A percentile compares a stretch with the other conserved stretches of the same genome.
Evolutionary conservation across 2,888 invertebrate species (phyloP).

Genomic region (Malacosoma neustria): DNA sequence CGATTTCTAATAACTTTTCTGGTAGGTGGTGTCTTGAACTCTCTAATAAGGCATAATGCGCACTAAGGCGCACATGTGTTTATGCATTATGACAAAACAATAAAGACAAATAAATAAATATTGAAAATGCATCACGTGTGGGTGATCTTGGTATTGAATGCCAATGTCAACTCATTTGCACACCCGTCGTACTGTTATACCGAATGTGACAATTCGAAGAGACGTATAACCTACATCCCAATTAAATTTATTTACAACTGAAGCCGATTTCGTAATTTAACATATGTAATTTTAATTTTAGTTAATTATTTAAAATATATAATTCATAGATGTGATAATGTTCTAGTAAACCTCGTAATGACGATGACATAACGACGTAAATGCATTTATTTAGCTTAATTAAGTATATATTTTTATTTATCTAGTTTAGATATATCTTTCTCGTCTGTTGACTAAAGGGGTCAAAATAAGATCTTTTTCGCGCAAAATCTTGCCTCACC

Average conservation of each 20-base stretch:
- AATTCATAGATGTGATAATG: too few relatives aligned
- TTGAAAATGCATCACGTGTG: slow-evolving; percentile 14
- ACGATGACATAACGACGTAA: too few relatives aligned
- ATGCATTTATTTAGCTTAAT: too few relatives aligned
- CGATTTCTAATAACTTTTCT: background rate
- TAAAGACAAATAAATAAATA: slow-evolving; percentile 1
- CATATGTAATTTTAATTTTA: too few relatives aligned
- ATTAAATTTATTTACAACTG: background rate
- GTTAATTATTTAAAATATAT: too few relatives aligned
- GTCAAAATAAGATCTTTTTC: too few relatives aligned
- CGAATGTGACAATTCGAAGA: slow-evolving; percentile 6
- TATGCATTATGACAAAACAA: slow-evolving; percentile 1
- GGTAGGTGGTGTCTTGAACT: background rate
- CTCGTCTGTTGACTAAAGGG: too few relatives aligned
- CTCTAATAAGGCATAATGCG: background rate
- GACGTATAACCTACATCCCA: background rate
- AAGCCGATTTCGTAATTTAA: background rate
- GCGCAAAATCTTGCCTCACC: too few relatives aligned
- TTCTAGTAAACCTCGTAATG: too few relatives aligned
- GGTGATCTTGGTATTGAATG: slow-evolving; percentile 38
- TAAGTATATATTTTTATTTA: too few relatives aligned
- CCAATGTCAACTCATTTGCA: slow-evolving; percentile 65
- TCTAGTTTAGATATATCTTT: too few relatives aligned
- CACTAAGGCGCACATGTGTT: background rate
- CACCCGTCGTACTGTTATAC: slow-evolving; percentile 54